phyloP scores from a whole-genome alignment of 2,797 vertebrate species.

The Euthynnus affinis region DNA sequence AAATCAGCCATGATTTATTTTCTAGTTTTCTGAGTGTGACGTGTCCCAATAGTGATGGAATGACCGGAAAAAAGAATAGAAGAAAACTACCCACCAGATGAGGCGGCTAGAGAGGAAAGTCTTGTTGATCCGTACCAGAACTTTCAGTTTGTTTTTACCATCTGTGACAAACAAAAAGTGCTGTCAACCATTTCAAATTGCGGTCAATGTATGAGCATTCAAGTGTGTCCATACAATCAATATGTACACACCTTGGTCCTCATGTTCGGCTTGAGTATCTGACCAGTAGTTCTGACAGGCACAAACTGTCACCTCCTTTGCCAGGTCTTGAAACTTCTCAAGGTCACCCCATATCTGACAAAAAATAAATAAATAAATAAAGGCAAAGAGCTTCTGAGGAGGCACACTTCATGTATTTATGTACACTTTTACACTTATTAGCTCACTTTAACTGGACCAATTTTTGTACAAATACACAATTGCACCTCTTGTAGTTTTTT shows the following conservation, averaged over 20 bases:
- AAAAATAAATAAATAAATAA: constrained; percentile 25
- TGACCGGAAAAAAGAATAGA: background rate
- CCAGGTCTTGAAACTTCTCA: constrained; percentile 85
- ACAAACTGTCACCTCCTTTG: constrained; percentile 85
- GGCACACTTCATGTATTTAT: background rate
- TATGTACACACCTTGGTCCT: constrained; percentile 53
- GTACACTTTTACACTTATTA: background rate
- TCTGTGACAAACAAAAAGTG: constrained; percentile 51
- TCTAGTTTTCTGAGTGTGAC: too few relatives aligned
- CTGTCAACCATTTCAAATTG: background rate
- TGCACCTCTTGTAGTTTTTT: constrained; percentile 84
- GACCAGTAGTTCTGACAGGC: constrained; percentile 82
- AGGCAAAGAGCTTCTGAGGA: background rate
- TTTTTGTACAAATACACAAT: background rate
- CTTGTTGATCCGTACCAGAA: constrained; percentile 81
- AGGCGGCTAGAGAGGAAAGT: constrained; percentile 81
- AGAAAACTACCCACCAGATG: constrained; percentile 81
- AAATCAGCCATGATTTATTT: too few relatives aligned
- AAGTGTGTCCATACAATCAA: background rate
- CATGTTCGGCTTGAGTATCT: constrained; percentile 77
- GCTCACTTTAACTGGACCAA: background rate
- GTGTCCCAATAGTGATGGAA: background rate
- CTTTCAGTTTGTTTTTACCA: constrained; percentile 71
- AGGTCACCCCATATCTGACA: constrained; percentile 82
- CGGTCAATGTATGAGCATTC: background rate